Evolutionary conservation across 2,797 vertebrate species (phyloP), one percentile per base, ranked within the genome.

Genomic region (Alca torda): DNA sequence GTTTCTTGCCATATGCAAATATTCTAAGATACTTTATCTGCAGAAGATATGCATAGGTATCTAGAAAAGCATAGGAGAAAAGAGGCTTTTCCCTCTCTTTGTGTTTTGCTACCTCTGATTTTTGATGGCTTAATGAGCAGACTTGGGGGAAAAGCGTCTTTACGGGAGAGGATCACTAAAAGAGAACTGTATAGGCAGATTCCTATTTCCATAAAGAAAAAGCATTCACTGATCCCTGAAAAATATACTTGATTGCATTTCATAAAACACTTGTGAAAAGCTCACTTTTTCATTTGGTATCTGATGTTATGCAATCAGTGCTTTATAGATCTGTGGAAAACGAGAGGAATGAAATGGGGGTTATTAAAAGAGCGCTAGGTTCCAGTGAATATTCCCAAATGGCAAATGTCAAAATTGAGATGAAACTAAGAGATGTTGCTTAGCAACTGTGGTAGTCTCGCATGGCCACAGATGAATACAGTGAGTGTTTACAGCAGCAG

Each of bases 381-480:
- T 96, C 88, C 83, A 77, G 16, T 88, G 94, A 95, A 73, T 94
- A 84, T 95, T 96, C 84, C 87, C 74, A 95, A 91, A 73, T 96
- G 97, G 91, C 92, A 91, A 50, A 92, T 84, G 93, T 65, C 89
- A 96, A 91, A 95, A 97, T 77, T 94, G 67, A 92, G 84, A 61
- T 92, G 93, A 69, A 92, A 92, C 74, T 72, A 73, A 89, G 92
- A 89, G 70, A 91, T 87, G 96, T 96, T 98, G 96, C 97, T 85
- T 97, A 97, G 97, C 97, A 97, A 97, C 97, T 89, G 43, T 87
- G 84, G 90, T 93, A 87, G 96, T 95, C 79, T 96, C 89, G 96
- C 82, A 79, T 94, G 92, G 84, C 94, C 90, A 75, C 67, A 96
- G 86, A 89, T 96, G 78, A 95, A 97, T 93, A 30, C 39, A 73